Base-by-base conservation (phyloP, 2,888 invertebrate genomes). In the Caenorhabditis japonica region DNA sequence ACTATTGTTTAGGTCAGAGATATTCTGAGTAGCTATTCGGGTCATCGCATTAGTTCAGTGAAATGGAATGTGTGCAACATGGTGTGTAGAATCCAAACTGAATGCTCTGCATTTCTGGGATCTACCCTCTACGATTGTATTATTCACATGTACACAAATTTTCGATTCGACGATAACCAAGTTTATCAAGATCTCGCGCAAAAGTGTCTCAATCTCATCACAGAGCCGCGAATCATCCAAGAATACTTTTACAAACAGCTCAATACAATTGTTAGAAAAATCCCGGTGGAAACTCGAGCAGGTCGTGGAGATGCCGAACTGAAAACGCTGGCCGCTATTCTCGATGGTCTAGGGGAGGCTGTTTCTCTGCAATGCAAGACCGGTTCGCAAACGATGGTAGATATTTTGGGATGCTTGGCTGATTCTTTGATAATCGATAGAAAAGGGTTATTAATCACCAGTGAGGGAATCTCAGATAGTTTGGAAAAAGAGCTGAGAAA, bases 371-470 rank as follows among this genome's bases (percentile, higher is more conserved):
- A 59, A 53, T 68, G 52, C 30, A 53, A 52, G 0, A 47, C 58
- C 33, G 59, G 52, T n/a, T 68, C 69, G 1, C 17, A 13, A 8
- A 69, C 49, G 13, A 71, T 71, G 15, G 71, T 62, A 38, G 10
- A 34, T 7, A 17, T 62, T 4, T 27, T 62, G 4, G 33, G 51
- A 38, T 33, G 52, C 23, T 23, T 72, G 4, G 38, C 53, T 0
- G 72, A 72, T 39, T 41, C 59, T 15, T 33, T 72, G 10, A 27
- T 49, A 8, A 66, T 72, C 33, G 41, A 72, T 13, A 25, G 23
- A 13, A 53, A 51, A 33, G 15, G 33, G 3, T 10, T 72, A 13
- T 36, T 49, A 53, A 72, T 72, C 34, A 64, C 55, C 0, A 47
- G 60, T 17, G 53, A 43, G 27, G 55, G 19, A 27, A 1, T 41